Evolutionary conservation across 1,140 invertebrate species (phyloP).

Genomic region (Holcopasites calliopsidis): DNA sequence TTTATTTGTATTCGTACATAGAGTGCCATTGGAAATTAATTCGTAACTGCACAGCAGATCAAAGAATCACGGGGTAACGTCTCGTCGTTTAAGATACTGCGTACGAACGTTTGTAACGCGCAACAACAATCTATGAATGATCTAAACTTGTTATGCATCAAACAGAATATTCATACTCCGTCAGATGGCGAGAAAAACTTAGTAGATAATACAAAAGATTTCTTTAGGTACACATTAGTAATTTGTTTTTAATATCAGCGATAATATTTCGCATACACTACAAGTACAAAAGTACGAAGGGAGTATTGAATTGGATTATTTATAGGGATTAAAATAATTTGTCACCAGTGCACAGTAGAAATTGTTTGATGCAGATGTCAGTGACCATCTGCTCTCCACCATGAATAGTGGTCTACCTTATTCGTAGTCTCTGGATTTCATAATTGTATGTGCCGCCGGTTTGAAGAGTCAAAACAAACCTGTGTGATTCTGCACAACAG

Average conservation of each 20-base stretch:
- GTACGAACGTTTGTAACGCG: neutral
- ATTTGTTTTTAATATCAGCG: neutral
- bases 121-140: too few species aligned
- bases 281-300: neutral
- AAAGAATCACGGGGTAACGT: too few species aligned
- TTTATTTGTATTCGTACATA: slow-evolving; percentile 15
- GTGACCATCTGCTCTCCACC: neutral
- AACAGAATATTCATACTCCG: neutral
- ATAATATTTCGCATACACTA: too few species aligned
- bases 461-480: slow-evolving; percentile 74
- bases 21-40: slow-evolving; percentile 2
- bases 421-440: slow-evolving; percentile 16
- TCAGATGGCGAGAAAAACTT: neutral
- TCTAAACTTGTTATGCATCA: neutral
- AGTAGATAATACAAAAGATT: neutral
- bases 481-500: slow-evolving; percentile 1
- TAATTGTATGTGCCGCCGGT: slow-evolving; percentile 64
- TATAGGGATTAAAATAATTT: neutral
- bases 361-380: slow-evolving; percentile 16
- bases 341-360: neutral
- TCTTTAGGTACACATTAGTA: neutral
- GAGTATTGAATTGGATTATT: neutral
- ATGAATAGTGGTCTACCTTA: too few species aligned
- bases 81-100: too few species aligned
- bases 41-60: neutral